These are phyloP conservation scores for Molanna angustata DNA, from an alignment of 2,888 invertebrate species.

Conservation along the genomic window DNA sequence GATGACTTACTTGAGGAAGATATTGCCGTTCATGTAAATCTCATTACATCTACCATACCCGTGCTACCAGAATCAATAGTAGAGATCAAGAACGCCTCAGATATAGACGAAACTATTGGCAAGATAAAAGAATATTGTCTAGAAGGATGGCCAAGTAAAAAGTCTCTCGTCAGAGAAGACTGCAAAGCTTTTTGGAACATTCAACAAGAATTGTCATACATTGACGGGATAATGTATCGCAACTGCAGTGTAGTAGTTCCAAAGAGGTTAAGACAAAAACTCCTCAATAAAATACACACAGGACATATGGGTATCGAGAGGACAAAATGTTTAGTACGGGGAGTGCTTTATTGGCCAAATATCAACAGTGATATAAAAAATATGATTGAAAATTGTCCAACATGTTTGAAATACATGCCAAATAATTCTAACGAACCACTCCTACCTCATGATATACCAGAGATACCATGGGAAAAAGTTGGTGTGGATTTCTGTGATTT, in stretches of 20 bases:
- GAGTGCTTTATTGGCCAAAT: not conserved
- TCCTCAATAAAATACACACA: conserved; percentile 3
- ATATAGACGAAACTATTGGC: not conserved
- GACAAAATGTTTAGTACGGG: not conserved
- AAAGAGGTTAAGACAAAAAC: conserved; percentile 2
- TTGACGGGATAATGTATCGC: not conserved
- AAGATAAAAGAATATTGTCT: not conserved
- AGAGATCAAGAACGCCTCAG: not conserved
- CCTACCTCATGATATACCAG: conserved; percentile 1
- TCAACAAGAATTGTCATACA: conserved; percentile 1
- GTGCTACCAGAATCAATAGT: conserved; percentile 2
- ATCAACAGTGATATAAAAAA: not conserved
- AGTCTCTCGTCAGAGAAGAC: not conserved
- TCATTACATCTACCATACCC: not conserved
- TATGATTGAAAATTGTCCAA: conserved; percentile 2
- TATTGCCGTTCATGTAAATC: conserved; percentile 3
- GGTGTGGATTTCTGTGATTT: conserved; percentile 1
- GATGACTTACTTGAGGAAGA: conserved; percentile 2
- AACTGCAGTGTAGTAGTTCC: conserved; percentile 1
- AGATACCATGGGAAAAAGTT: conserved; percentile 1
- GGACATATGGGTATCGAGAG: conserved; percentile 1
- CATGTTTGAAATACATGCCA: conserved; percentile 1
- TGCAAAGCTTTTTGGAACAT: conserved; percentile 5
- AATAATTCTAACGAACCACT: conserved; percentile 2
- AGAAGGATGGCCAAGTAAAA: conserved; percentile 2